phyloP scores from a whole-genome alignment of 2,113 vertebrate genomes.

The Periophthalmus modestus region DNA sequence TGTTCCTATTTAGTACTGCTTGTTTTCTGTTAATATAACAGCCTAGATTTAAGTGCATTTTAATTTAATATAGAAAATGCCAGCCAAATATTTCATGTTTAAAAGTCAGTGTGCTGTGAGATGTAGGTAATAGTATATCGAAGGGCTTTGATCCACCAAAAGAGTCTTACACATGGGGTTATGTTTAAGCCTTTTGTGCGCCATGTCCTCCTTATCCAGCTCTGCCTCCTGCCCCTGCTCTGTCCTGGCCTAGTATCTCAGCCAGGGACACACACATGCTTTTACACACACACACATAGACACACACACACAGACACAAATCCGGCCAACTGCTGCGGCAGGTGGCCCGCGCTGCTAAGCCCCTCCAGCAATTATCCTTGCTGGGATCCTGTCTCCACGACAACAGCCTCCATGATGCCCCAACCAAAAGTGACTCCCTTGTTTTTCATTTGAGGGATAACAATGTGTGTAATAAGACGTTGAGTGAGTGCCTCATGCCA shows the following conservation, averaged over 20 bases:
- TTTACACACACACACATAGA: slow-evolving; percentile 20
- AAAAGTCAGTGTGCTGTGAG: not conserved
- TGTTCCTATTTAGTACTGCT: not conserved
- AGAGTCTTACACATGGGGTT: slow-evolving; percentile 54
- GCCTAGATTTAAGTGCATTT: not conserved
- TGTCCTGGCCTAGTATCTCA: slow-evolving; percentile 22
- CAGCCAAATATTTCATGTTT: not conserved
- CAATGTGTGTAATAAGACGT: slow-evolving; percentile 34
- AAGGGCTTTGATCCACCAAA: slow-evolving; percentile 43
- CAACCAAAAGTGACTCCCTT: slow-evolving; percentile 54
- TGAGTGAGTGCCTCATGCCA: slow-evolving; percentile 5
- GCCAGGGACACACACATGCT: slow-evolving; percentile 43
- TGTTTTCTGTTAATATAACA: not conserved
- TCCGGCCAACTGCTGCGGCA: slow-evolving; percentile 76
- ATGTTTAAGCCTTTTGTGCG: slow-evolving; percentile 66
- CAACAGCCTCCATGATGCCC: slow-evolving; percentile 67
- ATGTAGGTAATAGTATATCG: not conserved
- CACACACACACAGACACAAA: slow-evolving; percentile 33
- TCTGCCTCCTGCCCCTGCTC: slow-evolving; percentile 46
- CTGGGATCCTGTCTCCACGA: slow-evolving; percentile 72
- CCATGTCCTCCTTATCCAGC: slow-evolving; percentile 57
- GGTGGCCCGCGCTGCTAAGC: slow-evolving; percentile 78
- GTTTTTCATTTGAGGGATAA: slow-evolving; percentile 43
- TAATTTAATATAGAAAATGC: not conserved
- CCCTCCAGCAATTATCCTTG: slow-evolving; percentile 79